Conservation (phyloP, 2,888 invertebrate species). For the Candidula unifasciata region DNA sequence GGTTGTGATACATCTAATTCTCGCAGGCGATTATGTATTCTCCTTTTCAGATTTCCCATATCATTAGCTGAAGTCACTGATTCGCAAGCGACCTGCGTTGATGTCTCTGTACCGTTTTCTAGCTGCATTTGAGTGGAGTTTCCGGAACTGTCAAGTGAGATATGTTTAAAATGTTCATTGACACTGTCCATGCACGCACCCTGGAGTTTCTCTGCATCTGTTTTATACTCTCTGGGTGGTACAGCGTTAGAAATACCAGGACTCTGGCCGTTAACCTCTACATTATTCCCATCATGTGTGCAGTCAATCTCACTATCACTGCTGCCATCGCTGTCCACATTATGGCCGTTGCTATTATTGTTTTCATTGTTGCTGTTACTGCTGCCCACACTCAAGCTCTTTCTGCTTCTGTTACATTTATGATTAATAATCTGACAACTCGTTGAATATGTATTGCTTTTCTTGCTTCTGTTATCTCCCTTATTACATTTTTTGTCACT, state of each 20-base stretch:
- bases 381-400: too few species aligned
- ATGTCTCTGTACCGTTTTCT: neutral
- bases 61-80: neutral
- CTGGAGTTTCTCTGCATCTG: neutral
- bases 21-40: neutral
- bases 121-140: neutral
- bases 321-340: neutral
- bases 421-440: neutral
- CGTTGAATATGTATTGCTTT: neutral
- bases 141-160: neutral
- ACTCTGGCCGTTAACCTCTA: too few species aligned
- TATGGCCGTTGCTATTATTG: neutral
- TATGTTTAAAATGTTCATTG: neutral
- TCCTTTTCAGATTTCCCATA: too few species aligned
- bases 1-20: neutral
- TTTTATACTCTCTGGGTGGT: neutral
- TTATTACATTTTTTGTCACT: neutral
- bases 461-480: neutral
- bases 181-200: too few species aligned
- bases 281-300: neutral
- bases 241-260: too few species aligned
- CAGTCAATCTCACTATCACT: slow-evolving; percentile 11
- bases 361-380: neutral
- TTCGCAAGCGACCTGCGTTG: neutral
- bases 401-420: neutral